These are phyloP conservation scores for Scolopax rusticola DNA, from an alignment of 2,797 vertebrate genomes.

Conservation along the genomic window DNA sequence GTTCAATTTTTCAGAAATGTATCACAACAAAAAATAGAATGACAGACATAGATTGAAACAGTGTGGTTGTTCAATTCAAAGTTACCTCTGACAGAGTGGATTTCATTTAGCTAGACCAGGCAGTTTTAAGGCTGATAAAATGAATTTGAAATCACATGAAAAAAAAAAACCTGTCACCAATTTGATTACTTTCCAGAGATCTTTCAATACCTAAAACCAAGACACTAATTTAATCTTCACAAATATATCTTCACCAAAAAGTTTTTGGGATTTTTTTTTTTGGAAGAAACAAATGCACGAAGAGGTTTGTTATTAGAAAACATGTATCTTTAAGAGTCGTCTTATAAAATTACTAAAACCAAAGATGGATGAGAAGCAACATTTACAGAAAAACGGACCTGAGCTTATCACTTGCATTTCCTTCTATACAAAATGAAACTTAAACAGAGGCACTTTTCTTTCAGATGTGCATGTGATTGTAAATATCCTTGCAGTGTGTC, in stretches of 20 bases:
- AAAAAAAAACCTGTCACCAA: constrained; percentile 31
- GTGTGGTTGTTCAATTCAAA: constrained; percentile 38
- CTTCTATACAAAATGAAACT: background rate
- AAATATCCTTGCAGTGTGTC: background rate
- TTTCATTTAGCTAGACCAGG: constrained; percentile 62
- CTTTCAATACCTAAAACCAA: constrained; percentile 31
- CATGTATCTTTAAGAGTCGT: background rate
- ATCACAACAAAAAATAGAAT: constrained; percentile 39
- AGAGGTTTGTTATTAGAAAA: background rate
- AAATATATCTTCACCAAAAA: background rate
- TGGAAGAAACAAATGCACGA: background rate
- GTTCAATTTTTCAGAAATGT: constrained; percentile 63
- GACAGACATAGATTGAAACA: constrained; percentile 44
- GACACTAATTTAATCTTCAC: constrained; percentile 17
- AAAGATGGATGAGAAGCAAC: background rate
- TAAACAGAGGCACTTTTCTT: background rate
- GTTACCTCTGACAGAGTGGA: constrained; percentile 33
- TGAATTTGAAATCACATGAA: constrained; percentile 61
- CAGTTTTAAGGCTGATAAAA: constrained; percentile 44
- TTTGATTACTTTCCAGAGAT: constrained; percentile 59
- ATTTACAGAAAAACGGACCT: background rate
- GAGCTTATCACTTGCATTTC: background rate
- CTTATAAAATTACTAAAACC: background rate
- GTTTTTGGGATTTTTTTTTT: background rate
- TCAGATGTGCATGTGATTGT: background rate